A percentile compares a stretch with the other conserved stretches of the same genome.
These are phyloP conservation scores for Aphidius colemani DNA, from an alignment of 2,888 invertebrate species.

Conservation along the genomic window DNA sequence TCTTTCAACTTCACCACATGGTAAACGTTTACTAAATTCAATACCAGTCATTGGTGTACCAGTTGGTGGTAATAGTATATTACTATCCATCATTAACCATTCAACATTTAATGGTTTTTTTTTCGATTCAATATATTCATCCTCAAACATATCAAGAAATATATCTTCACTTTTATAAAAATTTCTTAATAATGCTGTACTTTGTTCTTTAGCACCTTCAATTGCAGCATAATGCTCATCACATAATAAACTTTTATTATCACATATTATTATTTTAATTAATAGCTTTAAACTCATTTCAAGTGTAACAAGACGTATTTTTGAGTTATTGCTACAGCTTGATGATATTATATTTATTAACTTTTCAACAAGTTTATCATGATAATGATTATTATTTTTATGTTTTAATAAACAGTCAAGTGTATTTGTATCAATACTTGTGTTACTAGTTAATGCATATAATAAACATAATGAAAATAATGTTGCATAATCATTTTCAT, in stretches of 20 bases:
- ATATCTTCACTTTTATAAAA: conserved; percentile 98
- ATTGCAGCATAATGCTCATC: conserved; percentile 73
- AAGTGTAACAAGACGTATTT: conserved; percentile 88
- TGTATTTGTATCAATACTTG: conserved; percentile 84
- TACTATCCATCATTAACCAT: conserved; percentile 95
- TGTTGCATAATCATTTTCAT: conserved; percentile 92
- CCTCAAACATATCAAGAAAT: conserved; percentile 98
- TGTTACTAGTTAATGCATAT: conserved; percentile 91
- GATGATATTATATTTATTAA: conserved; percentile 80
- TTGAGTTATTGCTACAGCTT: conserved; percentile 85
- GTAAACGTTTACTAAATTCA: conserved; percentile 88
- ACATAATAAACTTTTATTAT: conserved; percentile 66
- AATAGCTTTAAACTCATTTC: conserved; percentile 86
- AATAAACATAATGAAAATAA: conserved; percentile 89
- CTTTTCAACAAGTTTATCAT: conserved; percentile 80
- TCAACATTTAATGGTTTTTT: conserved; percentile 87
- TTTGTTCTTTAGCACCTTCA: conserved; percentile 76
- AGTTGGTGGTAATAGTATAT: conserved; percentile 91
- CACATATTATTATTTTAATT: conserved; percentile 68
- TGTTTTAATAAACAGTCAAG: conserved; percentile 79
- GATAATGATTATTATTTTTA: conserved; percentile 72
- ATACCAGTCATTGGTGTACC: conserved; percentile 96
- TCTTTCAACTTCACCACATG: conserved; percentile 93
- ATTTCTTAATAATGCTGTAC: conserved; percentile 83
- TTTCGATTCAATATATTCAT: conserved; percentile 93